Percentiles rank a stretch among this genome's conserved stretches.
These are phyloP conservation scores for Suncus etruscus DNA, from an alignment of 2,113 vertebrate genomes.

Conservation along the genomic window DNA sequence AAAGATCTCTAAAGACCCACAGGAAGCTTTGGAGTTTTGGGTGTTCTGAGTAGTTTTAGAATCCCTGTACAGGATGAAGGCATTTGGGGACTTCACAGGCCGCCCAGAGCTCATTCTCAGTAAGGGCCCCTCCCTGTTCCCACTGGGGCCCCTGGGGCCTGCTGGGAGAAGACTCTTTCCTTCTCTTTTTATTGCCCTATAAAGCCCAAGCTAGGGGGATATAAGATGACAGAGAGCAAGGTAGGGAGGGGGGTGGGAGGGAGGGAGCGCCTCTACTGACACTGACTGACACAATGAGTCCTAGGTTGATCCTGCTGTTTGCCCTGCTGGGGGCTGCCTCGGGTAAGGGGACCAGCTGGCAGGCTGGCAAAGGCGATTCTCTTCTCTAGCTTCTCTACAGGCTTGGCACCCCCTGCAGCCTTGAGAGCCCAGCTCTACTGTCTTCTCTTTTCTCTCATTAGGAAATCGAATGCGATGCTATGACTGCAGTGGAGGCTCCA, in stretches of 20 bases:
- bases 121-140: background rate
- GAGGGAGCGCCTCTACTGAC: background rate
- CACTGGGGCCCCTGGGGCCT: constrained; percentile 12
- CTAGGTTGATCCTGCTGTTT: constrained; percentile 22
- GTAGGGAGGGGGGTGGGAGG: constrained; percentile 10
- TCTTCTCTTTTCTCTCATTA: constrained; percentile 51
- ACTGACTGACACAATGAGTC: constrained; percentile 24
- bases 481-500: background rate
- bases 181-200: constrained; percentile 66
- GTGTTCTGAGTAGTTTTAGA: background rate
- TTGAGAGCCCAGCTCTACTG: background rate
- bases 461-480: constrained; percentile 56
- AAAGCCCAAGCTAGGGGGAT: constrained; percentile 61
- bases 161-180: constrained; percentile 43
- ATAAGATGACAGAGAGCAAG: constrained; percentile 46
- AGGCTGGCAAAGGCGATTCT: too few relatives aligned
- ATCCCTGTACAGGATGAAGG: background rate
- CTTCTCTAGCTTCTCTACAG: background rate
- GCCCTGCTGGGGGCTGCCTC: constrained; percentile 35
- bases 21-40: background rate
- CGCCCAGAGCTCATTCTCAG: background rate
- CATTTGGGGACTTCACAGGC: background rate
- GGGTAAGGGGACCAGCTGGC: constrained; percentile 51
- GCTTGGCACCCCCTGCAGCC: background rate
- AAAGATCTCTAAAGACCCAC: background rate